Conservation (phyloP, 1,140 invertebrate genomes). For the Hermetia illucens region DNA sequence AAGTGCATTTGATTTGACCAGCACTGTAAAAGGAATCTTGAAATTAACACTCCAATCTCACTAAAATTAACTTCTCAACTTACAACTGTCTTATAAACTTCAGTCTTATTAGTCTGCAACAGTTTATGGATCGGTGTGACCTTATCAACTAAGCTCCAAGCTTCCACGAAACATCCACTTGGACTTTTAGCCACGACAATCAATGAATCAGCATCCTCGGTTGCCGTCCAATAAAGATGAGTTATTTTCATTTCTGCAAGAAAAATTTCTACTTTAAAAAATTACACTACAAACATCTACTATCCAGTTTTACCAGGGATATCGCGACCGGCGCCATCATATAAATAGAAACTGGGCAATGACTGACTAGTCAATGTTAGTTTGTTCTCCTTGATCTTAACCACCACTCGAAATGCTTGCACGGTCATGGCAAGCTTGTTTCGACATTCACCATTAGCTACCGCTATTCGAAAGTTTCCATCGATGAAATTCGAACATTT, state of each 20-base stretch:
- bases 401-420: constrained; percentile 57
- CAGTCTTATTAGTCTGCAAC: constrained; percentile 32
- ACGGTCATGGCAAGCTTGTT: constrained; percentile 48
- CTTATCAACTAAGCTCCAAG: constrained; percentile 77
- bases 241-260: constrained; percentile 34
- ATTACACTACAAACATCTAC: constrained; percentile 1
- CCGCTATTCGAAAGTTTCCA: constrained; percentile 65
- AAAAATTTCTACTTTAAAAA: too few species aligned
- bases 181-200: constrained; percentile 51
- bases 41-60: too few species aligned
- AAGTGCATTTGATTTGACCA: too few species aligned
- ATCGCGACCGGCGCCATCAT: constrained; percentile 40
- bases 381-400: constrained; percentile 37
- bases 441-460: constrained; percentile 28
- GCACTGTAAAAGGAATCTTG: too few species aligned
- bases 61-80: too few species aligned
- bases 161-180: constrained; percentile 53
- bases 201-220: constrained; percentile 69
- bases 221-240: constrained; percentile 64
- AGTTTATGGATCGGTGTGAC: constrained; percentile 63
- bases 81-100: constrained; percentile 44
- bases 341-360: constrained; percentile 66
- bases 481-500: constrained; percentile 49
- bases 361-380: constrained; percentile 52
- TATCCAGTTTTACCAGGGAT: constrained; percentile 22